A percentile compares a stretch with the other conserved stretches of the same genome.
phyloP scores from a whole-genome alignment of 1,140 invertebrate genomes.

The Magallana angulata region DNA sequence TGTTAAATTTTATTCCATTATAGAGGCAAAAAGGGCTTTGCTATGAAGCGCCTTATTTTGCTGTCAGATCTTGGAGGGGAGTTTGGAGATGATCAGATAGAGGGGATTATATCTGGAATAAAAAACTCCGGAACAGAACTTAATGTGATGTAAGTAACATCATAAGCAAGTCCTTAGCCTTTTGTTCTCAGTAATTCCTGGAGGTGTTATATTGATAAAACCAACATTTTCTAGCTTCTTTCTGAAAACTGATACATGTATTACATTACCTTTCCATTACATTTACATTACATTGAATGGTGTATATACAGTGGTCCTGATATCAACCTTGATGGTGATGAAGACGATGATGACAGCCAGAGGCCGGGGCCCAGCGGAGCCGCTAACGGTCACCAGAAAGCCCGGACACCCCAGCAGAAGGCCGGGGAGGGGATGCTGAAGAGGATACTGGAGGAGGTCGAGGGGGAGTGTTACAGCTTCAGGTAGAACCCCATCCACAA shows the following conservation, averaged over 20 bases:
- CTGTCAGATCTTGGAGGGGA: conserved; percentile 78
- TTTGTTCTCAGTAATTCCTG: too few species aligned
- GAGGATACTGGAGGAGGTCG: conserved; percentile 75
- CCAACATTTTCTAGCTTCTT: too few species aligned
- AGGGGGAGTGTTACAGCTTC: conserved; percentile 74
- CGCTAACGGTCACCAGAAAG: conserved; percentile 69
- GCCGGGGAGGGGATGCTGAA: conserved; percentile 75
- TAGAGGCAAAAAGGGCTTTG: conserved; percentile 78
- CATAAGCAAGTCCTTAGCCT: too few species aligned
- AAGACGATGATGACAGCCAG: conserved; percentile 55
- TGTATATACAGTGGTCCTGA: conserved; percentile 70
- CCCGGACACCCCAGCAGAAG: conserved; percentile 76
- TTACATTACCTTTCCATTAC: background rate
- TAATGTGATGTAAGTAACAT: conserved; percentile 78
- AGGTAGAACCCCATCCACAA: conserved; percentile 60
- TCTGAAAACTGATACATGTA: too few species aligned
- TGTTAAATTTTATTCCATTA: background rate
- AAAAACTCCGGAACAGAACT: conserved; percentile 76
- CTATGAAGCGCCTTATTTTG: conserved; percentile 76
- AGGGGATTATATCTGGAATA: conserved; percentile 76
- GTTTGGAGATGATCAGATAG: conserved; percentile 79
- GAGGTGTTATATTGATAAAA: too few species aligned
- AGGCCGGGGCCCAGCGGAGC: conserved; percentile 42
- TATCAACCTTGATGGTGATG: conserved; percentile 72
- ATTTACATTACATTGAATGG: background rate